Percentiles rank a stretch among this genome's conserved stretches.
These are phyloP conservation scores for Oncorhynchus masou DNA, from an alignment of 2,113 vertebrate genomes.

Conservation along the genomic window DNA sequence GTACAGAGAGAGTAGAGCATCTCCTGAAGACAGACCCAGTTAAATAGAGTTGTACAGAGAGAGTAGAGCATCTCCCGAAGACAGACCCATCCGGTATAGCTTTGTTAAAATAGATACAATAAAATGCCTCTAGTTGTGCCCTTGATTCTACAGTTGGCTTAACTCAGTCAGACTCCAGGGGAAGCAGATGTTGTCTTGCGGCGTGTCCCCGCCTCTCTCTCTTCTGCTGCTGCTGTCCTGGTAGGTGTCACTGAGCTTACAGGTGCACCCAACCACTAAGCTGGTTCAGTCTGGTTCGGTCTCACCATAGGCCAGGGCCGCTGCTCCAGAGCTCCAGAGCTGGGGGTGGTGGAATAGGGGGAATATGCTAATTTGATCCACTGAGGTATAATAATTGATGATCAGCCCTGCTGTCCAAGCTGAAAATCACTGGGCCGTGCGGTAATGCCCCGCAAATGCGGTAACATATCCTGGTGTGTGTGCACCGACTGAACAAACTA, in stretches of 20 bases:
- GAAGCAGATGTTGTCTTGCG: constrained; percentile 78
- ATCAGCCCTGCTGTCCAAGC: constrained; percentile 76
- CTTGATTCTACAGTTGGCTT: constrained; percentile 71
- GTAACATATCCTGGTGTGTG: constrained; percentile 57
- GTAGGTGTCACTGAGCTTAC: constrained; percentile 62
- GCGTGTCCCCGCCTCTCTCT: constrained; percentile 58
- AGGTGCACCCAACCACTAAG: constrained; percentile 63
- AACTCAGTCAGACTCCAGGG: constrained; percentile 65
- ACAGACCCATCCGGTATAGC: constrained; percentile 45
- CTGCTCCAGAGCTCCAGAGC: constrained; percentile 9
- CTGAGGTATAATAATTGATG: constrained; percentile 83
- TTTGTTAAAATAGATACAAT: constrained; percentile 65
- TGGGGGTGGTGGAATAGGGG: constrained; percentile 29
- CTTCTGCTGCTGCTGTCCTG: constrained; percentile 29
- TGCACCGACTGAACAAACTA: background rate
- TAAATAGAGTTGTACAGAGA: constrained; percentile 13
- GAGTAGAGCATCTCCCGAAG: constrained; percentile 54
- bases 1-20: background rate
- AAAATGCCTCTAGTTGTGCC: constrained; percentile 52
- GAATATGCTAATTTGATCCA: constrained; percentile 72
- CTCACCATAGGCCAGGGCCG: constrained; percentile 47
- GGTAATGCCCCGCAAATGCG: constrained; percentile 60
- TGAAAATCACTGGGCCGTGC: constrained; percentile 68
- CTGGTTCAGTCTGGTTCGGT: constrained; percentile 37
- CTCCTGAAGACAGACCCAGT: background rate